These are phyloP conservation scores for Dicrostonyx torquatus DNA, from an alignment of 2,797 vertebrate species.

Conservation along the genomic window DNA sequence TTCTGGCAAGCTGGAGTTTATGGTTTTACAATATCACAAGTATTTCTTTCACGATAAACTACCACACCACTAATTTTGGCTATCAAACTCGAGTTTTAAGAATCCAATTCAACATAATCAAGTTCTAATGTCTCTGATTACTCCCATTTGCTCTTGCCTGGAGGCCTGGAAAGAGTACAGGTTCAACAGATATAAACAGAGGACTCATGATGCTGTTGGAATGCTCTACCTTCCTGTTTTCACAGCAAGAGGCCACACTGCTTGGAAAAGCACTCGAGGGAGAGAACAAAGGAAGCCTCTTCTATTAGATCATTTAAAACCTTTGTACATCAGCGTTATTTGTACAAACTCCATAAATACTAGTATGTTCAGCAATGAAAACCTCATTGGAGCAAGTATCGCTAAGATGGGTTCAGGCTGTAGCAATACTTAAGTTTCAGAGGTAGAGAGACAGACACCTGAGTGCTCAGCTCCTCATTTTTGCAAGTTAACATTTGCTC, in stretches of 20 bases:
- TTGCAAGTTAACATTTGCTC: neutral
- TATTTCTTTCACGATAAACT: conserved; percentile 57
- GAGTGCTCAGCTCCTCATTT: neutral
- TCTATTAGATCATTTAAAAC: conserved; percentile 21
- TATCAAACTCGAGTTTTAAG: conserved; percentile 52
- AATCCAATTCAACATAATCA: conserved; percentile 71
- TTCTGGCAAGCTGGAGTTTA: conserved; percentile 10
- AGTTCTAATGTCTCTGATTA: conserved; percentile 73
- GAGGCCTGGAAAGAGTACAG: conserved; percentile 67
- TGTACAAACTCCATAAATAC: neutral
- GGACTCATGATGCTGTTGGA: conserved; percentile 59
- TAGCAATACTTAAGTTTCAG: neutral
- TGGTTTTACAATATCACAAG: neutral
- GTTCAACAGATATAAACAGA: conserved; percentile 63
- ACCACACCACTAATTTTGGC: conserved; percentile 57
- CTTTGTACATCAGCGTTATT: neutral
- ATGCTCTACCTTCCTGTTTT: conserved; percentile 72
- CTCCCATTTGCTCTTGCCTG: conserved; percentile 70
- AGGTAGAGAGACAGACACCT: neutral
- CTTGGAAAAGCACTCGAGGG: conserved; percentile 25
- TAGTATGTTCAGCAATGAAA: neutral
- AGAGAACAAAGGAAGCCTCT: conserved; percentile 57
- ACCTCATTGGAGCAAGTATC: neutral
- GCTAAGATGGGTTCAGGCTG: fast-evolving
- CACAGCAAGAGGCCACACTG: conserved; percentile 37